Percentiles rank a stretch among this genome's conserved stretches.
Evolutionary conservation across 2,888 invertebrate genomes (phyloP).

Genomic region (Chelonus formosanus): DNA sequence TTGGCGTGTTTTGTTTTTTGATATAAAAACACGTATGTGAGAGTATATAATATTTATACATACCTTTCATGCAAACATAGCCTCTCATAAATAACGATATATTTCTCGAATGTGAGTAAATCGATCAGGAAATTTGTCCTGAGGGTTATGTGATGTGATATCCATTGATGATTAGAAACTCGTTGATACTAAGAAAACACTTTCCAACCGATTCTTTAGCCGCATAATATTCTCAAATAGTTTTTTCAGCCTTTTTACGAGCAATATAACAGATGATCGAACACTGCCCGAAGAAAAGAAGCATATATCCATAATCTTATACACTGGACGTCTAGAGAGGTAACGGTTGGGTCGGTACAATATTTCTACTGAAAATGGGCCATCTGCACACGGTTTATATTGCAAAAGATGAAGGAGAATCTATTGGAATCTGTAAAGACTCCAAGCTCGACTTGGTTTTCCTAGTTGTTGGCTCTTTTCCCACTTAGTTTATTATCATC

Average conservation of each 20-base stretch:
- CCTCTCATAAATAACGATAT: too few species aligned
- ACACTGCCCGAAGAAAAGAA: slow-evolving; percentile 8
- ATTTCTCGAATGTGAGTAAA: too few species aligned
- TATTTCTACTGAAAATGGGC: slow-evolving; percentile 39
- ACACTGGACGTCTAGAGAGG: slow-evolving; percentile 24
- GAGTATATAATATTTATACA: too few species aligned
- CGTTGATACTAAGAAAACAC: too few species aligned
- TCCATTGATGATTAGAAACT: too few species aligned
- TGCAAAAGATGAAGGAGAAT: slow-evolving; percentile 22
- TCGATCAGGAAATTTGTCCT: too few species aligned
- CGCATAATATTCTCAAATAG: background rate
- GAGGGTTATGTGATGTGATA: too few species aligned
- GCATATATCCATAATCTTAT: slow-evolving; percentile 17
- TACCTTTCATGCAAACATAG: too few species aligned
- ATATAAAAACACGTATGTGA: background rate
- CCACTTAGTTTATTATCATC: slow-evolving; percentile 25
- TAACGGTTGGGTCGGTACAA: slow-evolving; percentile 22
- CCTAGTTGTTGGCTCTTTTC: slow-evolving; percentile 23
- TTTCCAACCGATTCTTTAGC: too few species aligned
- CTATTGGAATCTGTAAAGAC: slow-evolving; percentile 26
- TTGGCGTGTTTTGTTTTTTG: background rate
- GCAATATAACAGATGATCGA: slow-evolving; percentile 9
- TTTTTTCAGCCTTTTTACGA: slow-evolving; percentile 9
- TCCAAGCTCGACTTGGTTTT: slow-evolving; percentile 17
- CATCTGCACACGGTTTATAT: slow-evolving; percentile 38